These are phyloP conservation scores for Notarius quadriscutis DNA, from an alignment of 2,113 vertebrate genomes.

Conservation along the genomic window DNA sequence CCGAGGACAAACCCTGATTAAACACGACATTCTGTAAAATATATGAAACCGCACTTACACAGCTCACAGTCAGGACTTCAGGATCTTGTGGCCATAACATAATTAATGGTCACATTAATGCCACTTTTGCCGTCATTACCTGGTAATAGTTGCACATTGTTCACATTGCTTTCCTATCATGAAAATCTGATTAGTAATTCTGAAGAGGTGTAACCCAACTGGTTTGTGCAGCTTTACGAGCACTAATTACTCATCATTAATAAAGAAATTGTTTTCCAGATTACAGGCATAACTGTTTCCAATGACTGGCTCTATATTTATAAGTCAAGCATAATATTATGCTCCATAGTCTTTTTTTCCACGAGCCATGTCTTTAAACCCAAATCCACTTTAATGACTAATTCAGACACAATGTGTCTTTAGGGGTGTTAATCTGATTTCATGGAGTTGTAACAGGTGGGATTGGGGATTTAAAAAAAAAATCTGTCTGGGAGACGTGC, in stretches of 20 bases:
- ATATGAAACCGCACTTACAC: not conserved
- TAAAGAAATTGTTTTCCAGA: not conserved
- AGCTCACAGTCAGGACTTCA: too few species aligned
- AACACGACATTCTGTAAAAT: not conserved
- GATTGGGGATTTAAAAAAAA: constrained; percentile 44
- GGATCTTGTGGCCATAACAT: too few species aligned
- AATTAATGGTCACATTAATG: not conserved
- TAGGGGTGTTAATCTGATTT: constrained; percentile 44
- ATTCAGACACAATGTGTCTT: not conserved
- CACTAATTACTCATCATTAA: not conserved
- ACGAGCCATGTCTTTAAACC: not conserved
- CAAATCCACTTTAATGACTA: constrained; percentile 1
- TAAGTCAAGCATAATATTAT: not conserved
- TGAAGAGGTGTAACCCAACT: not conserved
- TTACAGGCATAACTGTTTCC: not conserved
- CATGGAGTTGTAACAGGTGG: constrained; percentile 65
- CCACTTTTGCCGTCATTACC: not conserved
- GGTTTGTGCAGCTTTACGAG: not conserved
- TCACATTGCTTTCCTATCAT: not conserved
- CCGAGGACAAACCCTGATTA: not conserved
- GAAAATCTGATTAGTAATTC: not conserved
- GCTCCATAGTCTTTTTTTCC: not conserved
- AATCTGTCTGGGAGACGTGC: constrained; percentile 72
- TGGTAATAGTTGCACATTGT: not conserved
- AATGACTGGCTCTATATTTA: not conserved